Conservation (phyloP, 2,113 vertebrate genomes). For the Australoheros scitulus region DNA sequence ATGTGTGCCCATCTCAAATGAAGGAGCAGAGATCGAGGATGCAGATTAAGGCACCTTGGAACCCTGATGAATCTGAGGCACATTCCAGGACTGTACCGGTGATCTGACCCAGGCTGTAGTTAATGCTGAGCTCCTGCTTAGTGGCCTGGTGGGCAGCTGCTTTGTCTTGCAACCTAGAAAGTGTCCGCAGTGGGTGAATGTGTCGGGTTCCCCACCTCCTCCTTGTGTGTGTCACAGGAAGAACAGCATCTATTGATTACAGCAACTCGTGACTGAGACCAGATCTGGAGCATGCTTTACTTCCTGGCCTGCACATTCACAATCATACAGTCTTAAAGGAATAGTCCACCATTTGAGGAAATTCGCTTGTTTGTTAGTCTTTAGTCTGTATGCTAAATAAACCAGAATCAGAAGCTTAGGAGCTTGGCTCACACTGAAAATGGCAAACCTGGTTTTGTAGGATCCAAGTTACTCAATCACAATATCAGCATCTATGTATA, state of each 20-base stretch:
- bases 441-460: too few relatives aligned
- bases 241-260: conserved; percentile 57
- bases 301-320: conserved; percentile 28
- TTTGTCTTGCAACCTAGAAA: not conserved
- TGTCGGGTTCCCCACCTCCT: conserved; percentile 29
- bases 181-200: not conserved
- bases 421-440: not conserved
- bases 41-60: conserved; percentile 77
- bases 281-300: not conserved
- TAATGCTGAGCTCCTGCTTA: not conserved
- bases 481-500: not conserved
- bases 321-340: conserved; percentile 22
- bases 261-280: conserved; percentile 18
- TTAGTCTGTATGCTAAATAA: not conserved
- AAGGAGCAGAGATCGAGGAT: conserved; percentile 26
- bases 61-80: conserved; percentile 67
- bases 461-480: not conserved
- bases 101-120: not conserved
- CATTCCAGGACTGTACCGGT: conserved; percentile 3
- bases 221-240: conserved; percentile 20
- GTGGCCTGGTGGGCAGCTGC: not conserved
- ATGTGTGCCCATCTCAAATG: not conserved
- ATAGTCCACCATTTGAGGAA: not conserved
- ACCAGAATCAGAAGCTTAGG: not conserved
- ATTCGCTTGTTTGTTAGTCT: not conserved